Percentiles rank a stretch among this genome's conserved stretches.
Evolutionary conservation across 2,797 vertebrate genomes (phyloP).

Genomic region (Pseudocheirus occidentalis): DNA sequence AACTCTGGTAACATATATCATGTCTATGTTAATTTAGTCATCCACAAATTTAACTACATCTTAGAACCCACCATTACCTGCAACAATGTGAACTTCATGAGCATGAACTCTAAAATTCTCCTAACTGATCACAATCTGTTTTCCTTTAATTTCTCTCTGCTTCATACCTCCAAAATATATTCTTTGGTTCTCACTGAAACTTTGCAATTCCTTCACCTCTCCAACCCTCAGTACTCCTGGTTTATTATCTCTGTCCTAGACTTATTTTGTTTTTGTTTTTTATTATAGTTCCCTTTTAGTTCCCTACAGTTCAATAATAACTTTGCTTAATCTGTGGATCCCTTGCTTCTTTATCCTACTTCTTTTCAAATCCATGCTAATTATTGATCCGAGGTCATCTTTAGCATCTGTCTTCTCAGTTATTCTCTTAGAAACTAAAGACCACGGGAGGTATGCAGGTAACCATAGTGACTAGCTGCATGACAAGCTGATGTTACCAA

Average conservation of each 20-base stretch:
- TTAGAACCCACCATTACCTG: neutral
- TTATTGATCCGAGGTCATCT: neutral
- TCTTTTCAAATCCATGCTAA: neutral
- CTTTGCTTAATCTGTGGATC: neutral
- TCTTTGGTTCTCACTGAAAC: neutral
- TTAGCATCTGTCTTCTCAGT: neutral
- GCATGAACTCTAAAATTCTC: neutral
- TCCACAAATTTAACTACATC: neutral
- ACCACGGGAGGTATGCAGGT: neutral
- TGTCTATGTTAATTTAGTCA: neutral
- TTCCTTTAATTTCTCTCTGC: neutral
- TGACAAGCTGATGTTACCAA: neutral
- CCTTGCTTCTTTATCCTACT: neutral
- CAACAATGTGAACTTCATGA: neutral
- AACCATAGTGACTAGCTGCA: neutral
- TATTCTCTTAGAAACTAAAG: neutral
- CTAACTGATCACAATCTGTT: neutral
- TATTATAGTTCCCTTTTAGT: neutral
- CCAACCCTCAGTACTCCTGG: neutral
- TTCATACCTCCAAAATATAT: neutral
- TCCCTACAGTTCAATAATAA: neutral
- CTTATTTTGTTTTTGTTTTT: neutral
- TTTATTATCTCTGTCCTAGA: neutral
- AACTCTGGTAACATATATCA: neutral
- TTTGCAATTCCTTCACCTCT: neutral